Evolutionary conservation across 2,113 vertebrate species (phyloP), one percentile per base, ranked within the genome.

Genomic region (Dromas ardeola): DNA sequence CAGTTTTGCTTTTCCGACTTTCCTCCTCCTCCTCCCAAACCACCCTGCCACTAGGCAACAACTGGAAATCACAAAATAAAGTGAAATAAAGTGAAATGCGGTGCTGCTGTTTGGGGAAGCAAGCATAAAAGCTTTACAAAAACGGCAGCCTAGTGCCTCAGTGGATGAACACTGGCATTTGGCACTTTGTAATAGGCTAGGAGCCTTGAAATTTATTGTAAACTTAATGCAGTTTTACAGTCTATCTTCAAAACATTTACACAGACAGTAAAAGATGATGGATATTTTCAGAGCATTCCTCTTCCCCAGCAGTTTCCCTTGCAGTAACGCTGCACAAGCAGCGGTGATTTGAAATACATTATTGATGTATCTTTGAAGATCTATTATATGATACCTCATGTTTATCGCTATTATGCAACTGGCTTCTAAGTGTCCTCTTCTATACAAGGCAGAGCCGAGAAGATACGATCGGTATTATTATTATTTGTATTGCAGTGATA

Each of bases 231-330:
- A 38, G 83, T 71, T 95, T 96, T 95, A 91, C 90, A 90, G 83
- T 94, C 91, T n/a, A 52, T 93, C 91, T 94, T 94, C 74, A 86
- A 96, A 96, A 95, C 95, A 87, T 96, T 97, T 96, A 95, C 96
- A 79, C 77, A 92, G 94, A 32, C 83, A 84, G 73, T 97, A 96
- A 97, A 97, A 95, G 90, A 87, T 96, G 94, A 97, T 95, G 91
- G 94, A 96, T 97, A 72, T 91, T 97, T 96, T 43, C 91, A 49
- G 73, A 95, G 73, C 69, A 5, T 53, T 76, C 69, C 65, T 65
- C 92, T 94, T 84, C 56, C 77, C 88, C 86, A 19, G 92, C 92
- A 96, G 81, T 2, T 79, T 85, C 77, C 22, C 72, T 7, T 47
- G 71, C 93, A 70, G 93, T 32, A 90, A 86, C 69, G 49, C 65